phyloP scores from a whole-genome alignment of 2,797 vertebrate genomes.

The Eulemur coronatus region DNA sequence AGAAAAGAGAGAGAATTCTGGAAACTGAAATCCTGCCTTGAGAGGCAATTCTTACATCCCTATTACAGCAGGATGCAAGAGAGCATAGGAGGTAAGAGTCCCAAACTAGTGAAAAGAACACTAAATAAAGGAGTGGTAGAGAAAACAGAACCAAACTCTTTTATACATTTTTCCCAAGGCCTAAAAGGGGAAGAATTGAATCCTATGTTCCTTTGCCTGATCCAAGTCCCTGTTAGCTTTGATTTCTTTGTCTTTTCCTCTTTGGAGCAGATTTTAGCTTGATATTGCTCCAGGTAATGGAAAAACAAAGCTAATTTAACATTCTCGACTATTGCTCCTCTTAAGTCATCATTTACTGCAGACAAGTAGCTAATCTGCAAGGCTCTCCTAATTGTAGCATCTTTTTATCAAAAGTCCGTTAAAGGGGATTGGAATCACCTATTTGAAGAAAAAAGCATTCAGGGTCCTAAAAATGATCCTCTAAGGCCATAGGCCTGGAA shows the following conservation, averaged over 20 bases:
- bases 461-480: neutral
- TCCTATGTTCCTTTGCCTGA: neutral
- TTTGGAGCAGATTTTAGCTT: neutral
- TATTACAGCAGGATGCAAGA: neutral
- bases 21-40: neutral
- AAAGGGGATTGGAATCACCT: neutral
- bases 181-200: neutral
- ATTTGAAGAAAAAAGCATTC: neutral
- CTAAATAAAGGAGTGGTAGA: neutral
- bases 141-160: neutral
- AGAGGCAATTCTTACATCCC: neutral
- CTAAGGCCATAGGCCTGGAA: neutral
- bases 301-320: conserved; percentile 6
- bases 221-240: neutral
- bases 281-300: neutral
- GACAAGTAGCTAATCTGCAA: neutral
- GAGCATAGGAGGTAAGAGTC: neutral
- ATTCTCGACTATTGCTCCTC: neutral
- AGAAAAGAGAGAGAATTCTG: neutral
- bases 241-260: neutral
- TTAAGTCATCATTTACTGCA: neutral
- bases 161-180: neutral
- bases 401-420: neutral
- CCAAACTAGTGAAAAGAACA: neutral
- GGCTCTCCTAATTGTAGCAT: neutral